These are phyloP conservation scores for Microctenopoma steveboyesi DNA, from an alignment of 2,797 vertebrate species.

Conservation along the genomic window DNA sequence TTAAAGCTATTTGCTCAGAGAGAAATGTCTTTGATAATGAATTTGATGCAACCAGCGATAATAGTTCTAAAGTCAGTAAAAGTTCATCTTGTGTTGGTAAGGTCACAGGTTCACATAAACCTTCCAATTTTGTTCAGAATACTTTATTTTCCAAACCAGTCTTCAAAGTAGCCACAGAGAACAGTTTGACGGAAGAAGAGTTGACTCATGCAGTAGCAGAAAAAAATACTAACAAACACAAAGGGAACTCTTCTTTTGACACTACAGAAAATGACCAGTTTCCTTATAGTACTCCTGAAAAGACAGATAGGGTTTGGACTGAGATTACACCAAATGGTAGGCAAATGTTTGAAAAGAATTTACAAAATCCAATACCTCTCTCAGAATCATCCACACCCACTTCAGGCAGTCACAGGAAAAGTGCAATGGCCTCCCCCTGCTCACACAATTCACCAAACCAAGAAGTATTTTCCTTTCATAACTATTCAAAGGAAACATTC, in stretches of 20 bases:
- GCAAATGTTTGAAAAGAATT: slow-evolving; percentile 17
- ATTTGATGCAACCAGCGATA: slow-evolving; percentile 6
- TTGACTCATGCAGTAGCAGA: slow-evolving; percentile 15
- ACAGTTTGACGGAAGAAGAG: slow-evolving; percentile 26
- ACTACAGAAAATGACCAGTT: slow-evolving; percentile 11
- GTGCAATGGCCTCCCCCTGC: slow-evolving; percentile 18
- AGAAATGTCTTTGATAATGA: slow-evolving; percentile 21
- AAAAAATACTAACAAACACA: slow-evolving; percentile 9
- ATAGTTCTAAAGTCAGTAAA: slow-evolving; percentile 25
- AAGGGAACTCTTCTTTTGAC: slow-evolving; percentile 19
- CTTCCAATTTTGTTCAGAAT: slow-evolving; percentile 37
- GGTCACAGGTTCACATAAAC: slow-evolving; percentile 6
- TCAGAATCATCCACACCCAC: slow-evolving; percentile 19
- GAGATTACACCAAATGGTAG: slow-evolving; percentile 22
- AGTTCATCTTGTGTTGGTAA: slow-evolving; percentile 17
- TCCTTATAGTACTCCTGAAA: slow-evolving; percentile 30
- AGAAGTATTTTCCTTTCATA: slow-evolving; percentile 86
- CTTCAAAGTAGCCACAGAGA: slow-evolving; percentile 30
- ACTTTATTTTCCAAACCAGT: slow-evolving; percentile 21
- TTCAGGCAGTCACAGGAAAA: slow-evolving; percentile 34
- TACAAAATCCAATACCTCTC: slow-evolving; percentile 4
- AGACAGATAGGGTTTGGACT: slow-evolving; percentile 3
- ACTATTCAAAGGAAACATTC: slow-evolving; percentile 86
- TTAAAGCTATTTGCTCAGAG: slow-evolving; percentile 35
- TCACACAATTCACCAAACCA: slow-evolving; percentile 75